These are phyloP conservation scores for Ginglymostoma cirratum DNA, from an alignment of 2,113 vertebrate species.

Conservation along the genomic window DNA sequence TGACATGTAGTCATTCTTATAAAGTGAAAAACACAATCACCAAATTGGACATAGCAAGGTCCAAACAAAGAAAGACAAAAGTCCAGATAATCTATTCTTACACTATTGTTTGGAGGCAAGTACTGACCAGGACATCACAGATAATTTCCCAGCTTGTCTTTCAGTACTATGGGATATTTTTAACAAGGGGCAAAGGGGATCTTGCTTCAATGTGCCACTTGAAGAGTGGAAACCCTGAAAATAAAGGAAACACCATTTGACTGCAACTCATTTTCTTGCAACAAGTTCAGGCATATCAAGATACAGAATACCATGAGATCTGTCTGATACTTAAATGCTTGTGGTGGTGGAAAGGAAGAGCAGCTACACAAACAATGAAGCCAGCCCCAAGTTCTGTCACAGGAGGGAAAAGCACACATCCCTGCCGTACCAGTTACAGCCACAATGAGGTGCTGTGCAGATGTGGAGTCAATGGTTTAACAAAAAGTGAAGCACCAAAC, in stretches of 20 bases:
- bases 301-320: background rate
- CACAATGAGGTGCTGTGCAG: background rate
- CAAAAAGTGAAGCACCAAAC: background rate
- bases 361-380: too few relatives aligned
- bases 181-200: too few relatives aligned
- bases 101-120: too few relatives aligned
- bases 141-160: too few relatives aligned
- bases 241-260: too few relatives aligned
- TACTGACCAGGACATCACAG: too few relatives aligned
- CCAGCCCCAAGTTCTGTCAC: background rate
- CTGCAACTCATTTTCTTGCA: background rate
- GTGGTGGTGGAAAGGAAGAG: too few relatives aligned
- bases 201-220: too few relatives aligned
- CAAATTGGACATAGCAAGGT: background rate
- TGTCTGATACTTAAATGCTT: background rate
- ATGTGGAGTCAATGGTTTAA: background rate
- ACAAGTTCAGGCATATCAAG: background rate
- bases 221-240: too few relatives aligned
- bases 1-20: background rate
- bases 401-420: background rate
- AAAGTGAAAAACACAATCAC: background rate
- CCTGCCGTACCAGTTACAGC: background rate
- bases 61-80: background rate
- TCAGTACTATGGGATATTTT: too few relatives aligned
- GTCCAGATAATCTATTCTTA: background rate